Conservation (phyloP, 2,797 vertebrate genomes). For the Oreochromis mossambicus region DNA sequence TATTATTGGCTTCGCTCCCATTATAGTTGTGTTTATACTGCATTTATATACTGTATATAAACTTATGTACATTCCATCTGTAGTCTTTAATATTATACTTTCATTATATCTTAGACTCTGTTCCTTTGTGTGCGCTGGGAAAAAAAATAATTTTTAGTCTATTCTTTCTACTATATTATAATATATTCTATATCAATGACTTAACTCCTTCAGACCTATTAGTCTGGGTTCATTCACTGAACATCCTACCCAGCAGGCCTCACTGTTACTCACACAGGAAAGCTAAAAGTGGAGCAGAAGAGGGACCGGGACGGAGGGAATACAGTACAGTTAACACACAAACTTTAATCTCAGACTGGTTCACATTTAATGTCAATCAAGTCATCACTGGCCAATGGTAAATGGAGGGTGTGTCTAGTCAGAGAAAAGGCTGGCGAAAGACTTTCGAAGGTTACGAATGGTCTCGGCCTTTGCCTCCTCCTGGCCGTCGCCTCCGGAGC, state of each 20-base stretch:
- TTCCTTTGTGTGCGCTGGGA: conserved; percentile 38
- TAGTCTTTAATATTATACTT: conserved; percentile 36
- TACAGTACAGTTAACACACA: conserved; percentile 75
- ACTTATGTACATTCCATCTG: conserved; percentile 53
- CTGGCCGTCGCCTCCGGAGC: conserved; percentile 73
- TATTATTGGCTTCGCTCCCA: conserved; percentile 57
- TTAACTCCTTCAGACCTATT: conserved; percentile 61
- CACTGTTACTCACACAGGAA: conserved; percentile 69
- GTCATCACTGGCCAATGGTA: conserved; percentile 53
- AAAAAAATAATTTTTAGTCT: conserved; percentile 53
- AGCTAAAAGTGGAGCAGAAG: conserved; percentile 35
- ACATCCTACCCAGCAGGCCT: conserved; percentile 68
- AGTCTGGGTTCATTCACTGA: conserved; percentile 25
- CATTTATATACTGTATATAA: conserved; percentile 25
- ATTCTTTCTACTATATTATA: conserved; percentile 15
- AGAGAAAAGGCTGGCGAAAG: conserved; percentile 97
- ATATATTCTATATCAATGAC: conserved; percentile 52
- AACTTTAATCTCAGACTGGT: conserved; percentile 71
- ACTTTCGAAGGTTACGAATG: conserved; percentile 97
- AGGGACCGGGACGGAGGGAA: conserved; percentile 50
- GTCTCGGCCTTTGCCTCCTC: conserved; percentile 97
- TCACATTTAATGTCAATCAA: conserved; percentile 69
- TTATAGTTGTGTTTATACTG: conserved; percentile 40
- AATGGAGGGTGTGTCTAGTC: conserved; percentile 74
- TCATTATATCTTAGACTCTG: conserved; percentile 26